Base-by-base conservation (phyloP, 30 jellyfish, hydroid and myxozoan genomes). In the Aurelia aurita region DNA sequence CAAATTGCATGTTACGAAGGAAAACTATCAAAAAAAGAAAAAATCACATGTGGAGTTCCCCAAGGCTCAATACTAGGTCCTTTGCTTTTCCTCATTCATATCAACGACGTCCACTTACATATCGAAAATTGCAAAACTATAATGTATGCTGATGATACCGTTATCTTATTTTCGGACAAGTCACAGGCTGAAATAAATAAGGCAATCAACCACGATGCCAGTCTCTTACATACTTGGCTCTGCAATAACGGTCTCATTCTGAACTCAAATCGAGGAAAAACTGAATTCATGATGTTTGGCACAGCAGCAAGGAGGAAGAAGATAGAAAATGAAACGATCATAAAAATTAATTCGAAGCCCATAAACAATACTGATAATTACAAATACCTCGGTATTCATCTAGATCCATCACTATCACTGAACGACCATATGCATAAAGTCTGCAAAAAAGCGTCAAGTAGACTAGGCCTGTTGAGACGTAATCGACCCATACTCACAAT, bases 131-230 rank as follows among this genome's bases (percentile, higher is more conserved):
- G n/a, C n/a, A n/a, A n/a, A n/a, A n/a, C n/a, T n/a, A n/a, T n/a
- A n/a, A n/a, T n/a, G n/a, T n/a, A n/a, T n/a, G n/a, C n/a, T n/a
- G n/a, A n/a, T n/a, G n/a, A n/a, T n/a, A n/a, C n/a, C n/a, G n/a
- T n/a, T n/a, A n/a, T n/a, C n/a, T n/a, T n/a, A n/a, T n/a, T n/a
- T n/a, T n/a, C n/a, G n/a, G n/a, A n/a, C n/a, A n/a, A n/a, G n/a
- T n/a, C n/a, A n/a, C n/a, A n/a, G n/a, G 80, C 58, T 84, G 82
- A 84, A 34, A 71, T 84, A 63, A 67, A 84, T 11, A 60, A 62
- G 68, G 70, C 79, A n/a, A 60, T 84, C 65, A 84, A 84, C 58
- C 66, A 55, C 35, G 94, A 84, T 72, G 80, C 94, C 67, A 57
- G 69, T 27, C 28, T 59, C 16, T 28, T 71, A 34, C 69, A 84